Percentiles rank a stretch among this genome's conserved stretches.
Conservation (phyloP, 2,113 vertebrate genomes). For the Phalacrocorax brasilianus region DNA sequence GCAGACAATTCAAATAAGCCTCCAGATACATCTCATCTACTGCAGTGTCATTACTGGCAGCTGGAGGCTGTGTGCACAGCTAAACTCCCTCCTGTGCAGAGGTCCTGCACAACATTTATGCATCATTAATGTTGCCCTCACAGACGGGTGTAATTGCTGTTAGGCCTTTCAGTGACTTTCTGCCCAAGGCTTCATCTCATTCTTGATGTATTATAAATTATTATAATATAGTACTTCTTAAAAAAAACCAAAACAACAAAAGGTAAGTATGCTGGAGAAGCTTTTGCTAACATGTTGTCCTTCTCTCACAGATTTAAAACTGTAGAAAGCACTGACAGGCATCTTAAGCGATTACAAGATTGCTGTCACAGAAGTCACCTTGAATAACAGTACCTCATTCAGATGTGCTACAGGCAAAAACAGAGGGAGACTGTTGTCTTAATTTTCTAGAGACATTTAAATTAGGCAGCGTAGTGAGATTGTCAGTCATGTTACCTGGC, state of each 20-base stretch:
- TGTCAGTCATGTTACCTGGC: background rate
- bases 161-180: background rate
- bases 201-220: background rate
- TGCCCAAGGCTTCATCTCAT: background rate
- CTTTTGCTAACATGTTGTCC: background rate
- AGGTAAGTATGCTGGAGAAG: background rate
- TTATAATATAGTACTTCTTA: background rate
- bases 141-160: background rate
- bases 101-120: background rate
- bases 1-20: background rate
- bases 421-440: background rate
- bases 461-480: background rate
- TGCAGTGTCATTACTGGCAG: background rate
- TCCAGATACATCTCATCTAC: background rate
- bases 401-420: background rate
- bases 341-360: background rate
- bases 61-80: background rate
- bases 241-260: background rate
- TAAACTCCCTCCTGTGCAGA: background rate
- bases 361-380: conserved; percentile 6
- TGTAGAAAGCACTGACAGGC: conserved; percentile 13
- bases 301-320: background rate
- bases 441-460: background rate
- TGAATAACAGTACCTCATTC: conserved; percentile 21
- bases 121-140: background rate